A percentile compares a stretch with the other conserved stretches of the same genome.
Evolutionary conservation across 2,888 invertebrate genomes (phyloP).

Genomic region (Acheta domesticus): DNA sequence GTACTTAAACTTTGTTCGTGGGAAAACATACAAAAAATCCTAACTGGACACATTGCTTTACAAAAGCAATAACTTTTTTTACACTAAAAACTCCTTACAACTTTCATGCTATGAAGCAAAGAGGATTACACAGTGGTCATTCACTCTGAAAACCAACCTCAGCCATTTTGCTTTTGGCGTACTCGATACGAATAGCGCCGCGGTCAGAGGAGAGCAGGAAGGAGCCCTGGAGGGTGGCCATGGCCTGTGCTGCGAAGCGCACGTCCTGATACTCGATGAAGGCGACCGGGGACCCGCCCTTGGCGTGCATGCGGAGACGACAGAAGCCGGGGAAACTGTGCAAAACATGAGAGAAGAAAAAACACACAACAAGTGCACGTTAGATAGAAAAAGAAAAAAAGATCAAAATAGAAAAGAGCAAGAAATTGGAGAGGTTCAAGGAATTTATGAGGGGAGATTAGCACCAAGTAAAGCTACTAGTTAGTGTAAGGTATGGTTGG

Average conservation of each 20-base stretch:
- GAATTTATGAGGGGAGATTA: not conserved
- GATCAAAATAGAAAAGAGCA: not conserved
- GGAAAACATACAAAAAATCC: no score
- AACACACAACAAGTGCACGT: conserved; percentile 33
- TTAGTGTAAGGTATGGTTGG: not conserved
- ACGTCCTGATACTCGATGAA: conserved; percentile 97
- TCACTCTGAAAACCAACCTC: conserved; percentile 53
- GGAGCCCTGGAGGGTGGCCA: conserved; percentile 93
- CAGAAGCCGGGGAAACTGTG: conserved; percentile 97
- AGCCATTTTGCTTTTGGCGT: conserved; percentile 98
- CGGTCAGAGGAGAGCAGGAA: conserved; percentile 93
- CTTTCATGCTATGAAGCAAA: not conserved
- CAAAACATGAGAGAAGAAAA: conserved; percentile 42
- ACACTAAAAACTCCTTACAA: no score
- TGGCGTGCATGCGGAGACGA: conserved; percentile 92
- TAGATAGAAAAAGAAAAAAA: conserved; percentile 23
- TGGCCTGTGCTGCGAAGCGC: conserved; percentile 84
- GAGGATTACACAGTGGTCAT: not conserved
- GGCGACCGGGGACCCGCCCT: conserved; percentile 88
- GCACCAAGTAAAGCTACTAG: conserved; percentile 7
- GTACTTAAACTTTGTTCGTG: no score
- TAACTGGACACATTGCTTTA: no score
- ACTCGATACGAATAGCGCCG: conserved; percentile 97
- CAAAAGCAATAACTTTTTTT: no score
- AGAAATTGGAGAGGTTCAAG: not conserved